Base-by-base conservation (phyloP, 2,797 vertebrate species). In the Crypturellus tataupa region DNA sequence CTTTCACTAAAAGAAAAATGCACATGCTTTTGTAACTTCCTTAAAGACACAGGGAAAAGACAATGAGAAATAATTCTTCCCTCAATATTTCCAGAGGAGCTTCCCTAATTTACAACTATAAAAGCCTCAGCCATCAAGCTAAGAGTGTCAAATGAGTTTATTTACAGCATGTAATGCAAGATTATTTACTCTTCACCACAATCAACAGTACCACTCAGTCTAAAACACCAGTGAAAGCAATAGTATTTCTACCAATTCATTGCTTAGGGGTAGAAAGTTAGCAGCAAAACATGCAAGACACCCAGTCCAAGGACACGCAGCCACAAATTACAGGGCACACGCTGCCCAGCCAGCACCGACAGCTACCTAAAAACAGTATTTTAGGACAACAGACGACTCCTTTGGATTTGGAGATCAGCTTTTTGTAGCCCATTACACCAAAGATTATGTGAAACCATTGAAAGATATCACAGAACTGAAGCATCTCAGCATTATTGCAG, bases 251-350 rank as follows among this genome's bases (percentile, higher is more conserved):
- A 75, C 13, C 16, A 71, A 59, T 40, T 20, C 16, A 11, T 20
- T n/a, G 55, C 18, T 56, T n/a, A 56, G 31, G 16, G 31, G 31
- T 56, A n/a, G 55, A 31, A 47, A 89, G 35, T 24, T 23, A 12
- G 3, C 4, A n/a, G 47, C 10, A 29, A 89, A 60, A 80, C 0
- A 87, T 1, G 3, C 51, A 76, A 73, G 67, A 80, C 15, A 39
- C 1, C 39, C 60, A 31, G 77, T 2, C 6, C 27, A 53, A 60
- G 37, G 56, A n/a, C 42, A 76, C 0, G 2, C 27, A 69, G 39
- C 64, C 67, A 70, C 49, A 76, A 62, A n/a, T 18, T 72, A 59
- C 33, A 62, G 3, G 12, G 16, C 14, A 76, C 2, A 1, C 58
- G 72, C 72, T 81, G 44, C 47, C 40, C 29, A 53, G 47, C 4